These are phyloP conservation scores for Simalia tracyae DNA, from an alignment of 2,797 vertebrate species.

Conservation along the genomic window DNA sequence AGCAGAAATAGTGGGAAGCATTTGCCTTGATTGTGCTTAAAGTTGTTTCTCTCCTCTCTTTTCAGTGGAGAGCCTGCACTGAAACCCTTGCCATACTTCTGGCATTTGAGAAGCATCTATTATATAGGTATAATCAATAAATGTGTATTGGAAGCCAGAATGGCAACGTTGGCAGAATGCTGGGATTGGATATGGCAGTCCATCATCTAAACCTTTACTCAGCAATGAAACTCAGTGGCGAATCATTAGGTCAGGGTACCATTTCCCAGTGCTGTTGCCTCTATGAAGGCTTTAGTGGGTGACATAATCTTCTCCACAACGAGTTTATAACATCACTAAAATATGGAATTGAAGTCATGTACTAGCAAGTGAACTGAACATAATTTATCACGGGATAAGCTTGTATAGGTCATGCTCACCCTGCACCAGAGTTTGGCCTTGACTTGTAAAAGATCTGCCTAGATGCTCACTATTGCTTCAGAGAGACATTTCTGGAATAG, in stretches of 20 bases:
- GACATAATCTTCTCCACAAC: not conserved
- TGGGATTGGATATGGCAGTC: not conserved
- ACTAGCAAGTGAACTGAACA: not conserved
- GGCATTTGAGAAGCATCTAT: not conserved
- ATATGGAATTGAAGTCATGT: not conserved
- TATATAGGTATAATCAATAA: not conserved
- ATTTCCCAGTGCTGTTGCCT: not conserved
- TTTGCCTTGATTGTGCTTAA: constrained; percentile 62
- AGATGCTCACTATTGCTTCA: not conserved
- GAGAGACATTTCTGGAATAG: not conserved
- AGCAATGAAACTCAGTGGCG: not conserved
- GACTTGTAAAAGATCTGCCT: not conserved
- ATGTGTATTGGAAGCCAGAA: not conserved
- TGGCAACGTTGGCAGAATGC: not conserved
- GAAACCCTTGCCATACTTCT: constrained; percentile 62
- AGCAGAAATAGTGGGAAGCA: constrained; percentile 53
- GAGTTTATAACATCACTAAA: not conserved
- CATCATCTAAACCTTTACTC: not conserved
- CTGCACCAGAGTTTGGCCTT: not conserved
- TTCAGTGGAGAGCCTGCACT: constrained; percentile 56
- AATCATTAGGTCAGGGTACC: not conserved
- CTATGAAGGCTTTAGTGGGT: not conserved
- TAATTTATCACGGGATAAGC: not conserved
- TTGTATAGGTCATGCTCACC: not conserved
- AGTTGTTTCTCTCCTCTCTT: constrained; percentile 63